Conservation (phyloP, 2,888 invertebrate species). For the Tryphoninae sp. region DNA sequence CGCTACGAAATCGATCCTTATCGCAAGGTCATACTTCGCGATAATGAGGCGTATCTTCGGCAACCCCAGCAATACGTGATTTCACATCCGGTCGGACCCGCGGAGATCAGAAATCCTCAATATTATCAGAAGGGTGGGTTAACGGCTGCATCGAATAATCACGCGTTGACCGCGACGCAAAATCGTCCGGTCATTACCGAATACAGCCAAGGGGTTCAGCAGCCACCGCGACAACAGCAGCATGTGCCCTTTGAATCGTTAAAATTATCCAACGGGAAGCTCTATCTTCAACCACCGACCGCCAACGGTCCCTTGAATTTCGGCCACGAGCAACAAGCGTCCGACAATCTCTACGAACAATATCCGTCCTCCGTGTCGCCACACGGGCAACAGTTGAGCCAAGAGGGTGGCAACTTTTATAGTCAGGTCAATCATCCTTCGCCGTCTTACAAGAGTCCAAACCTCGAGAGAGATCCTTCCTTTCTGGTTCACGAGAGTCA, state of each 20-base stretch:
- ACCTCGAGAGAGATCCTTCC: slow-evolving; percentile 75
- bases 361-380: slow-evolving; percentile 60
- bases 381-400: slow-evolving; percentile 61
- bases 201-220: slow-evolving; percentile 43
- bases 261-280: slow-evolving; percentile 70
- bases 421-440: slow-evolving; percentile 74
- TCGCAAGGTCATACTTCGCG: slow-evolving; percentile 72
- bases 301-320: slow-evolving; percentile 60
- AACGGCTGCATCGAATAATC: slow-evolving; percentile 37
- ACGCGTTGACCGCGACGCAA: slow-evolving; percentile 60
- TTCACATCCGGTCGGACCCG: slow-evolving; percentile 51
- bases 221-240: slow-evolving; percentile 67
- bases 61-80: slow-evolving; percentile 70
- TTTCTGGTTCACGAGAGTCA: slow-evolving; percentile 78
- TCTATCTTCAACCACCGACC: slow-evolving; percentile 71
- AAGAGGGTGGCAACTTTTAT: slow-evolving; percentile 70
- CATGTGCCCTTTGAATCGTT: slow-evolving; percentile 73
- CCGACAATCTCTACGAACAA: slow-evolving; percentile 67
- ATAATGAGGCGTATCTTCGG: slow-evolving; percentile 71
- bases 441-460: slow-evolving; percentile 71
- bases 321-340: slow-evolving; percentile 64
- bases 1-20: slow-evolving; percentile 75
- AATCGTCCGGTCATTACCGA: slow-evolving; percentile 66
- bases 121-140: slow-evolving; percentile 46
- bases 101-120: slow-evolving; percentile 54